Evolutionary conservation across 2,888 invertebrate genomes (phyloP).

Genomic region (Heteromyza rotundicornis): DNA sequence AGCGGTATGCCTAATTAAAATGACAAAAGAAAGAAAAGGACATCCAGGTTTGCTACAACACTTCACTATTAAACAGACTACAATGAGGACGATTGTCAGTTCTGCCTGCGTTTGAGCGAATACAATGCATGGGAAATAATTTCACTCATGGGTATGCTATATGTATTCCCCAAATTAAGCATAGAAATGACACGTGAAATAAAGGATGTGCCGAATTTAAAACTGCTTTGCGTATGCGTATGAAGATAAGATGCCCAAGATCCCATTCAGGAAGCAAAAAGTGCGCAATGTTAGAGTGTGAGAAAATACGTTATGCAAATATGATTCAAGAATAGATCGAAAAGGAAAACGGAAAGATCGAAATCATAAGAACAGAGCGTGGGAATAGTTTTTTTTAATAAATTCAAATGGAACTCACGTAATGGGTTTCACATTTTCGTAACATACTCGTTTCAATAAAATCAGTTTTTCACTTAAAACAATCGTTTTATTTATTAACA

Average conservation of each 20-base stretch:
- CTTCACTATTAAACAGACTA: slow-evolving; percentile 6
- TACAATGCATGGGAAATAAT: not conserved
- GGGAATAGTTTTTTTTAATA: too few relatives aligned
- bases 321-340: too few relatives aligned
- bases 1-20: slow-evolving; percentile 42
- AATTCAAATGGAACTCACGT: too few relatives aligned
- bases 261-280: not conserved
- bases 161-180: not conserved
- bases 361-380: too few relatives aligned
- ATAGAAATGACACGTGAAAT: slow-evolving; percentile 1
- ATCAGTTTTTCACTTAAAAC: too few relatives aligned
- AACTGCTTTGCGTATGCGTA: not conserved
- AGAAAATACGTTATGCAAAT: slow-evolving; percentile 21
- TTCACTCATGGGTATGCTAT: not conserved
- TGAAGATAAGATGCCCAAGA: not conserved
- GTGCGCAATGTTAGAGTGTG: not conserved
- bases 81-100: too few relatives aligned
- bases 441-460: too few relatives aligned
- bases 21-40: slow-evolving; percentile 36
- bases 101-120: not conserved
- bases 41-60: slow-evolving; percentile 21
- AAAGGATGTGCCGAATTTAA: slow-evolving; percentile 1
- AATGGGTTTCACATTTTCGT: too few relatives aligned
- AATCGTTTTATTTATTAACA: too few relatives aligned
- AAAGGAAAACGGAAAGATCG: too few relatives aligned